Base-by-base conservation (phyloP, 2,113 vertebrate genomes). In the Sturnus vulgaris region DNA sequence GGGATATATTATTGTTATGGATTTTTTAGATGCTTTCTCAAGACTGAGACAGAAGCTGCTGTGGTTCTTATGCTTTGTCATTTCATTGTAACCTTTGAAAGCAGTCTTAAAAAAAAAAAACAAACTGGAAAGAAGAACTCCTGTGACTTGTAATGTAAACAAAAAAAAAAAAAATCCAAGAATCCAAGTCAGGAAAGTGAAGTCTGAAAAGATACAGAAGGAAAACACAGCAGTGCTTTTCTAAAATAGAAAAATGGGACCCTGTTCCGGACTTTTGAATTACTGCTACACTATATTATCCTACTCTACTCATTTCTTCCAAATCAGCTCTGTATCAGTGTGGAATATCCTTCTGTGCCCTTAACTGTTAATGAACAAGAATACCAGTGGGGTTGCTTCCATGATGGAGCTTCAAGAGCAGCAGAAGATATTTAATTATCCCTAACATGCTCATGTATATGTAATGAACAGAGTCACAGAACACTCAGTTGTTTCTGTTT, bases 401-500 rank as follows among this genome's bases (percentile, higher is more conserved):
- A 40, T n/a, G 42, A 14, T 20, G 39, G 66, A 72, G 14, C 31
- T 57, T 35, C 33, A 66, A 71, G n/a, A 65, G 11, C 9, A 65
- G 35, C n/a, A 83, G 30, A 61, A 37, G 28, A 1, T 30, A 25
- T 75, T 71, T 68, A 60, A 59, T 60, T 50, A 79, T 22, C 12
- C 7, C 44, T 79, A 52, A 52, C 23, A 40, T 12, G 18, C 19
- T 53, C 47, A 23, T 28, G 21, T 24, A 1, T 40, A 23, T 25
- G 9, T 27, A 75, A 83, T 75, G 21, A 87, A 44, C 49, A 78
- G 20, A 53, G 50, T 3, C 35, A 47, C 28, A 37, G 17, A 71
- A 8, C 56, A n/a, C 22, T 65, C 0, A 0, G 5, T 39, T 42
- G 11, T 64, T 10, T 66, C 72, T 60, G 1, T 46, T 90, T 77